Conservation (phyloP, 1,140 invertebrate species). For the Danaus melanippus region DNA sequence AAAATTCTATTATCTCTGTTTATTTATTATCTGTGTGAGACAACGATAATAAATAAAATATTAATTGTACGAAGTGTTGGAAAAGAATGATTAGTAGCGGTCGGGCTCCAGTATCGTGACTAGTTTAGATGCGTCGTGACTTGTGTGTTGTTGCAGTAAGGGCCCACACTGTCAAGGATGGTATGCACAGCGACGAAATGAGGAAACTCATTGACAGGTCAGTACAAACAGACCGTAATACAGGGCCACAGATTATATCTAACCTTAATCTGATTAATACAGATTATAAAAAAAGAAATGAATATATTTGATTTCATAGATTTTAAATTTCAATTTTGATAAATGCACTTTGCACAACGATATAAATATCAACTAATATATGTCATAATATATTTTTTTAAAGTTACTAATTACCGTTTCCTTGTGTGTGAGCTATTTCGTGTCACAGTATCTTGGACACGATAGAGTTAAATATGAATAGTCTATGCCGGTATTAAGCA, state of each 20-base stretch:
- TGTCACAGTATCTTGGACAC: constrained; percentile 12
- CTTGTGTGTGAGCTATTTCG: constrained; percentile 47
- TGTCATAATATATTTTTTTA: too few species aligned
- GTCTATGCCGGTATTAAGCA: constrained; percentile 60
- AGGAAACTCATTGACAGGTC: constrained; percentile 96
- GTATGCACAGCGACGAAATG: constrained; percentile 94
- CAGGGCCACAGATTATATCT: constrained; percentile 1
- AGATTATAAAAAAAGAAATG: too few species aligned
- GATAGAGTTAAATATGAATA: constrained; percentile 33
- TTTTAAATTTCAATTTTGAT: constrained; percentile 5
- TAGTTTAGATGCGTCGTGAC: constrained; percentile 67
- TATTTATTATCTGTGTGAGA: too few species aligned
- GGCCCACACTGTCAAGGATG: constrained; percentile 83
- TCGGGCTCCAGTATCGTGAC: constrained; percentile 47
- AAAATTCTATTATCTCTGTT: too few species aligned
- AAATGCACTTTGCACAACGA: background rate
- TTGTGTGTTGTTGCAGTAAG: constrained; percentile 80
- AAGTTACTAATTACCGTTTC: constrained; percentile 30
- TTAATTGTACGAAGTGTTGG: constrained; percentile 33
- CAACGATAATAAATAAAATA: background rate
- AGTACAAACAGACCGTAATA: constrained; percentile 56
- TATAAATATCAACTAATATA: too few species aligned
- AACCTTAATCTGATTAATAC: too few species aligned
- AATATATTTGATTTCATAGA: constrained; percentile 1
- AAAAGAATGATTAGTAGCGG: constrained; percentile 34